Evolutionary conservation across 2,113 vertebrate genomes (phyloP).

Genomic region (Panthera tigris): DNA sequence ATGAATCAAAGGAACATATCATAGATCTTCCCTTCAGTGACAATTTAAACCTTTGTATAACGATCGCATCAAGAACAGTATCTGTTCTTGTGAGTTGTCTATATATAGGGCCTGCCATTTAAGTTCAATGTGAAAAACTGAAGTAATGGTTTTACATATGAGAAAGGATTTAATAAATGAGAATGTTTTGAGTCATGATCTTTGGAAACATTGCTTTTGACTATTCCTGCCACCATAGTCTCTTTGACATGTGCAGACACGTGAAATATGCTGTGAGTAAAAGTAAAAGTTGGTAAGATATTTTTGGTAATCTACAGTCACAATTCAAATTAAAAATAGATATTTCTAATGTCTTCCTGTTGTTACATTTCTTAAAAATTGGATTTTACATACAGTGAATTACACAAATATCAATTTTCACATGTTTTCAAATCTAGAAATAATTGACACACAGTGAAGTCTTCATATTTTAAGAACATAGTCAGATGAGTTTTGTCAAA

Average conservation of each 20-base stretch:
- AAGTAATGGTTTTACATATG: slow-evolving; percentile 56
- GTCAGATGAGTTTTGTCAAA: not conserved
- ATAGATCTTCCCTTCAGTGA: slow-evolving; percentile 70
- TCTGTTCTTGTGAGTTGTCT: slow-evolving; percentile 68
- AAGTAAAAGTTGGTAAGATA: not conserved
- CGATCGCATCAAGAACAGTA: slow-evolving; percentile 68
- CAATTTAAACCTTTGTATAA: slow-evolving; percentile 77
- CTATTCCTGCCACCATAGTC: slow-evolving; percentile 36
- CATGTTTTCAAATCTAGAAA: not conserved
- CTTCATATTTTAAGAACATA: not conserved
- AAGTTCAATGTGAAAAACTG: slow-evolving; percentile 61
- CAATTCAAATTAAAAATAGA: not conserved
- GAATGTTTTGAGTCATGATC: slow-evolving; percentile 56
- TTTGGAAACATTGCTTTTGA: slow-evolving; percentile 25
- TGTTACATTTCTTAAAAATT: not conserved
- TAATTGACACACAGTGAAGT: not conserved
- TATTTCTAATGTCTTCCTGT: not conserved
- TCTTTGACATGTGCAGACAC: slow-evolving; percentile 3
- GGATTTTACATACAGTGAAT: not conserved
- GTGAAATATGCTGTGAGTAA: slow-evolving; percentile 35
- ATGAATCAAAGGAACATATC: slow-evolving; percentile 69
- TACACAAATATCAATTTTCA: not conserved
- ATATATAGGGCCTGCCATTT: slow-evolving; percentile 61
- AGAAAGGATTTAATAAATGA: slow-evolving; percentile 51
- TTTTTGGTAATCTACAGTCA: not conserved